Base-by-base conservation (phyloP, 2,797 vertebrate species). In the Ctenopoma multispine region DNA sequence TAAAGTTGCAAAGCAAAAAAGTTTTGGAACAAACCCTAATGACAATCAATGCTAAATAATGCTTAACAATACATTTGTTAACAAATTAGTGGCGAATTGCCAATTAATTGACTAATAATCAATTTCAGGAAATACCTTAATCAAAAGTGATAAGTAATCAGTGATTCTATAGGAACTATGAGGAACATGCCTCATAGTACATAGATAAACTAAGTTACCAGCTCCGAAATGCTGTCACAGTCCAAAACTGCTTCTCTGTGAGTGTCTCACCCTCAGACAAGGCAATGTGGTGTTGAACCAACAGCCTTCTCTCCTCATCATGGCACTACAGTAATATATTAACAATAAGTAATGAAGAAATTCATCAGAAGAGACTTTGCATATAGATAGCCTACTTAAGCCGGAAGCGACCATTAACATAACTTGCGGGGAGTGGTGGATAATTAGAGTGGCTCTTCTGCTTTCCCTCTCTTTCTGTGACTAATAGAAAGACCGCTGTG, bases 321-420 rank as follows among this genome's bases (percentile, higher is more conserved):
- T 54, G 57, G 50, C 44, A 36, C 79, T 89, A 93, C 91, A 93
- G 90, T 94, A 90, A 92, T 89, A 93, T 84, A 94, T 95, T 95
- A 94, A 90, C 90, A 92, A 92, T 94, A 94, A 94, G 94, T 95
- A 93, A 95, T 94, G 94, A 94, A 91, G 89, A 92, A 93, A 94
- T 92, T 93, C 91, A 94, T 95, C 93, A 93, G 88, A 85, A 82
- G 79, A 86, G 92, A 88, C 92, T 93, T 93, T 95, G 94, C 94
- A 95, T 95, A 95, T 95, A 95, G 93, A 95, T 94, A 93, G 94
- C 93, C 94, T 95, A 93, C 92, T 95, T 95, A 95, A 92, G 88
- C 82, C 66, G 79, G 86, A 84, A 87, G 80, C 82, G 43, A 73
- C 88, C 86, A 93, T 95, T 94, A 94, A 91, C 90, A 92, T 91